Percentiles rank a stretch among this genome's conserved stretches.
phyloP scores from a whole-genome alignment of 37 sponge, comb jelly and placozoan genomes.

The Aplysina aerophoba region DNA sequence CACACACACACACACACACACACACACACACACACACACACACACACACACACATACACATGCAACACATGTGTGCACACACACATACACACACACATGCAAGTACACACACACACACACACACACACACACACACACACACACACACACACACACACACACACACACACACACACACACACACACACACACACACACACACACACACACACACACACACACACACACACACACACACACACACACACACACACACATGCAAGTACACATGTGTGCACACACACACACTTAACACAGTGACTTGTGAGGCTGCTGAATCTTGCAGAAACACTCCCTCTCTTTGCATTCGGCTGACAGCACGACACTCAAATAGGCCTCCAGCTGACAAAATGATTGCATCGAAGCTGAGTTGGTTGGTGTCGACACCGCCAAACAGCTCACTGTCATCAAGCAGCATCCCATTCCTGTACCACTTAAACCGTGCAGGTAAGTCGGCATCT shows the following conservation, averaged over 20 bases:
- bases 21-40: no score
- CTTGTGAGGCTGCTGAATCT: slow-evolving; percentile 9
- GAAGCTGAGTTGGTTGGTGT: slow-evolving; percentile 15
- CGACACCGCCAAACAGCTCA: neutral
- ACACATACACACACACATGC: slow-evolving; percentile 25
- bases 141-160: slow-evolving; percentile 35
- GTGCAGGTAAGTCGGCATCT: neutral
- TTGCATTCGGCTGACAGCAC: neutral
- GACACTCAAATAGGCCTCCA: slow-evolving; percentile 1
- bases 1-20: no score
- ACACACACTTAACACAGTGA: slow-evolving; percentile 23
- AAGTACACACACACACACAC: slow-evolving; percentile 29
- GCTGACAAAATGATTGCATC: neutral
- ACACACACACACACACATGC: slow-evolving; percentile 33
- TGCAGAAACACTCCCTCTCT: slow-evolving; percentile 6
- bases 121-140: slow-evolving; percentile 33
- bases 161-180: slow-evolving; percentile 33
- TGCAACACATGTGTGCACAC: neutral
- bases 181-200: slow-evolving; percentile 29
- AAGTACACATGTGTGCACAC: neutral
- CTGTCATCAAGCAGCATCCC: neutral
- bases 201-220: slow-evolving; percentile 33
- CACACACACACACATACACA: neutral
- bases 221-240: slow-evolving; percentile 33
- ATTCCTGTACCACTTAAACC: neutral